Evolutionary conservation across 1,140 invertebrate genomes (phyloP).

Genomic region (Riptortus pedestris): DNA sequence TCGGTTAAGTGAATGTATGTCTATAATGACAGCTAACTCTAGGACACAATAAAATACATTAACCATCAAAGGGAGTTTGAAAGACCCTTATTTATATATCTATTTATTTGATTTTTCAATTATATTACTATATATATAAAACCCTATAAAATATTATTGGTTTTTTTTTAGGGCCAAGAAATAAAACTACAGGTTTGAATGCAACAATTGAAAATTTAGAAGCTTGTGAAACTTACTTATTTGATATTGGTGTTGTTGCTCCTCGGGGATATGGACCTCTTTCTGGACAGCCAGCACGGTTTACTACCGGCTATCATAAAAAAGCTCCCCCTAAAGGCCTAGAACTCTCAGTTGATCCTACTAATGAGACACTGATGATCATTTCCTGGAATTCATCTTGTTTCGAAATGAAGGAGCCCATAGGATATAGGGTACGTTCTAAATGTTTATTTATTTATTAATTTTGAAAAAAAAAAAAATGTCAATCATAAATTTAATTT

Average conservation of each 20-base stretch:
- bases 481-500: no score
- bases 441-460: background rate
- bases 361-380: slow-evolving; percentile 36
- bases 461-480: no score
- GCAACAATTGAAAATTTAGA: slow-evolving; percentile 49
- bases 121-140: no score
- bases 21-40: no score
- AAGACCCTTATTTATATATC: no score
- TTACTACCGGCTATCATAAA: slow-evolving; percentile 51
- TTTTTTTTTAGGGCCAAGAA: slow-evolving; percentile 20
- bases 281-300: slow-evolving; percentile 38
- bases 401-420: slow-evolving; percentile 41
- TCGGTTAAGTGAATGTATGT: no score
- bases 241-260: slow-evolving; percentile 56
- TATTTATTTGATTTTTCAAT: no score
- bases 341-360: slow-evolving; percentile 33
- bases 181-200: background rate
- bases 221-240: slow-evolving; percentile 60
- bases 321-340: slow-evolving; percentile 49
- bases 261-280: slow-evolving; percentile 54
- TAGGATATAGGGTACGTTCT: slow-evolving; percentile 47
- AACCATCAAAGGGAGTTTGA: no score
- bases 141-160: no score
- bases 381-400: slow-evolving; percentile 42
- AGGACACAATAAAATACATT: no score